Percentiles rank a stretch among this genome's conserved stretches.
phyloP scores from a whole-genome alignment of 2,113 vertebrate species.

The Microtus ochrogaster region DNA sequence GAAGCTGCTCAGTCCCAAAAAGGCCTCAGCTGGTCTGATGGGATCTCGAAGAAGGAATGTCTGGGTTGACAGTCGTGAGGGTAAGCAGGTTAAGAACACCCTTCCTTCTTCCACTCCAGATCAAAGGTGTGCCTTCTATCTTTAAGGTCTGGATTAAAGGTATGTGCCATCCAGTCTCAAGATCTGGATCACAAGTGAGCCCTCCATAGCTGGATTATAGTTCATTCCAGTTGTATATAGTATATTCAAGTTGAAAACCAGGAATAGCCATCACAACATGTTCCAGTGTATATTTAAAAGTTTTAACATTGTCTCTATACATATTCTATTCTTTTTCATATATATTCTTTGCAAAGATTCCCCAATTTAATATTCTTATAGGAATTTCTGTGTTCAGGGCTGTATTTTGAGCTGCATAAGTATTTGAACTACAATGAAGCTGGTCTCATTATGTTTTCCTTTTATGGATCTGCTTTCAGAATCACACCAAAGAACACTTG shows the following conservation, averaged over 20 bases:
- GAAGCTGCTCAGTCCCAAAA: neutral
- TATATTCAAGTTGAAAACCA: neutral
- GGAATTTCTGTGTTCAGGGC: neutral
- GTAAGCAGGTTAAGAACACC: neutral
- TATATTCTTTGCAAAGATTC: neutral
- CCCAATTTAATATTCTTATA: neutral
- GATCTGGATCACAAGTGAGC: neutral
- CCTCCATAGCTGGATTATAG: neutral
- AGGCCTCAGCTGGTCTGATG: neutral
- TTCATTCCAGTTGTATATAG: neutral
- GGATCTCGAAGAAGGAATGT: neutral
- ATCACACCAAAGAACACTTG: neutral
- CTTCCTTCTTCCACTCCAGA: neutral
- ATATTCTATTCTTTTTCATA: neutral
- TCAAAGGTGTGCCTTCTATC: neutral
- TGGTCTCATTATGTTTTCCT: neutral
- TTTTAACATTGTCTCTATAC: neutral
- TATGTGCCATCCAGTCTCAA: neutral
- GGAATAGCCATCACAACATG: neutral
- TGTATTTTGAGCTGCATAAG: neutral
- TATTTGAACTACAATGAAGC: neutral
- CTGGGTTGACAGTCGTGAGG: neutral
- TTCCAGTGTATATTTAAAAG: neutral
- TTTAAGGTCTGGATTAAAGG: neutral
- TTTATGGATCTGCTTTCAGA: neutral